Conservation (phyloP, 2,113 vertebrate species). For the Toxostoma redivivum region DNA sequence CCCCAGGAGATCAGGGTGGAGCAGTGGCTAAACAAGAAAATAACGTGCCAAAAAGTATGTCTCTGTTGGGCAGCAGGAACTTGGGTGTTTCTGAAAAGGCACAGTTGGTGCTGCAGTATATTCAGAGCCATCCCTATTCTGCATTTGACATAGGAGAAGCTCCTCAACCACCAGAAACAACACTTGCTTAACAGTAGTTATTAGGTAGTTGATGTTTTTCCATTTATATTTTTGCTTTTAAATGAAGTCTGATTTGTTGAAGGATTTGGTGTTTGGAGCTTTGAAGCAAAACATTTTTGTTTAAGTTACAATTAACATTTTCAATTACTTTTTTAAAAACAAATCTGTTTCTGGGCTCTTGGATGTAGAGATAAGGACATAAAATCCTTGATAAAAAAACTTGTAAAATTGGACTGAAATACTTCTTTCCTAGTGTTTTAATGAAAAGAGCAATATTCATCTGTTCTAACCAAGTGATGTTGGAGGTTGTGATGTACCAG, state of each 20-base stretch:
- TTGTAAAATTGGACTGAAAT: background rate
- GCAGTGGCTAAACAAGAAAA: background rate
- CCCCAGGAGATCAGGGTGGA: background rate
- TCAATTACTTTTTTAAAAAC: background rate
- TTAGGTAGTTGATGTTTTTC: background rate
- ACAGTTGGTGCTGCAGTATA: background rate
- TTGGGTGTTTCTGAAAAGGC: background rate
- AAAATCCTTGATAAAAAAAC: background rate
- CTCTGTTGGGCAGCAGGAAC: background rate
- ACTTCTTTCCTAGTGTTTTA: background rate
- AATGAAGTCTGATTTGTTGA: background rate
- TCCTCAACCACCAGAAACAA: background rate
- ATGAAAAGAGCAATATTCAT: background rate
- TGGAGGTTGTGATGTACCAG: background rate
- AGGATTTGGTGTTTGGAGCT: background rate
- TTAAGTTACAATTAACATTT: background rate
- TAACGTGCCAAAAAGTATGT: background rate
- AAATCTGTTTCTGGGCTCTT: background rate
- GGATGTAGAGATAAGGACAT: background rate
- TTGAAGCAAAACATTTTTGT: background rate
- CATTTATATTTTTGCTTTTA: background rate
- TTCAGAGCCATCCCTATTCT: background rate
- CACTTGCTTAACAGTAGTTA: background rate
- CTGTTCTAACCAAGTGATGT: background rate
- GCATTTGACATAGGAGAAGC: background rate